Evolutionary conservation across 2,113 vertebrate genomes (phyloP).

Genomic region (Phasianus colchicus): DNA sequence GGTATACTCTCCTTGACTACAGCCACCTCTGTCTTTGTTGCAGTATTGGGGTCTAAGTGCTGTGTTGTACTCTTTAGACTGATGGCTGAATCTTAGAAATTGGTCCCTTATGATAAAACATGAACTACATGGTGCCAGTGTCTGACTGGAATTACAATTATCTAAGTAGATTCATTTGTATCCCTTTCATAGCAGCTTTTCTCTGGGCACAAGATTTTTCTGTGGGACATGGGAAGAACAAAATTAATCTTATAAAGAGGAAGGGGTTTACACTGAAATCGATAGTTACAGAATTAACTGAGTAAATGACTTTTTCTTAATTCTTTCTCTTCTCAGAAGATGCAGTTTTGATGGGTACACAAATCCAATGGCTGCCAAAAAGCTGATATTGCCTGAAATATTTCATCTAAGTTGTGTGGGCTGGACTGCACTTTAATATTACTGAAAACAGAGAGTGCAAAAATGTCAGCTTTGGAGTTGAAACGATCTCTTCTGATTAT

Average conservation of each 20-base stretch:
- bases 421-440: conserved; percentile 47
- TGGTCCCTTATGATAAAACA: conserved; percentile 58
- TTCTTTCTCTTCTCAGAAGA: conserved; percentile 77
- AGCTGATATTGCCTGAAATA: conserved; percentile 69
- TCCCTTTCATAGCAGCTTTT: conserved; percentile 56
- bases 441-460: conserved; percentile 58
- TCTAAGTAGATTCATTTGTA: conserved; percentile 69
- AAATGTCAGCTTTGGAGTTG: conserved; percentile 18
- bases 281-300: conserved; percentile 71
- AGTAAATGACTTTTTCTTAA: conserved; percentile 71
- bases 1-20: rapidly evolving
- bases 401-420: conserved; percentile 59
- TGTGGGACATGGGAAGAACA: conserved; percentile 61
- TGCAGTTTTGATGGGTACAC: conserved; percentile 72
- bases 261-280: conserved; percentile 70
- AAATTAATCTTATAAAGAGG: conserved; percentile 73
- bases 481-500: not conserved
- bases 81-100: conserved; percentile 29
- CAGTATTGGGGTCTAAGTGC: not conserved
- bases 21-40: not conserved
- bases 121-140: conserved; percentile 61
- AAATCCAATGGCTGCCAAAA: conserved; percentile 72
- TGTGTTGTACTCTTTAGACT: not conserved
- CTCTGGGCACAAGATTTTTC: conserved; percentile 45
- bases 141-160: conserved; percentile 73